Evolutionary conservation across 2,888 invertebrate genomes (phyloP).

Genomic region (Diarsia mendica): DNA sequence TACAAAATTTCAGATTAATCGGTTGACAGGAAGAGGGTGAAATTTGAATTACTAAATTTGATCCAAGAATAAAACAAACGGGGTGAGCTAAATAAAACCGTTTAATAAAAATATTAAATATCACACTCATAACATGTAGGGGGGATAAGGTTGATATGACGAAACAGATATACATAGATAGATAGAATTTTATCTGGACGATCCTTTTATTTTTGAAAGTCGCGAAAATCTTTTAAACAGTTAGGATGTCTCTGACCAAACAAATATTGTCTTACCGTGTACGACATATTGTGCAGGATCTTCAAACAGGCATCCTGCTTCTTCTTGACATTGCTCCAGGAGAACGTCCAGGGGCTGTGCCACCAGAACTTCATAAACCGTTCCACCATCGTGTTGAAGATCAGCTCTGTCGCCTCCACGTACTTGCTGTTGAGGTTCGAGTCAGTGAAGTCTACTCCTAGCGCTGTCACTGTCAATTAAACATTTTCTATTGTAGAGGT

Average conservation of each 20-base stretch:
- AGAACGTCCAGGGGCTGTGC: constrained; percentile 75
- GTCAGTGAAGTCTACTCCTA: constrained; percentile 81
- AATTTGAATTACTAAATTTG: too few species aligned
- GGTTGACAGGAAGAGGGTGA: too few species aligned
- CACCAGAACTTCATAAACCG: constrained; percentile 82
- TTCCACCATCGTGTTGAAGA: constrained; percentile 77
- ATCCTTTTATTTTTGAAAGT: neutral
- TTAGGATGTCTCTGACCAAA: neutral
- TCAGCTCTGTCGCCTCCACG: constrained; percentile 78
- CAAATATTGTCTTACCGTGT: constrained; percentile 70
- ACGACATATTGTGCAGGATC: constrained; percentile 80
- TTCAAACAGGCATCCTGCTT: constrained; percentile 78
- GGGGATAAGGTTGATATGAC: too few species aligned
- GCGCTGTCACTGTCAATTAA: constrained; percentile 77
- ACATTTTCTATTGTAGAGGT: neutral
- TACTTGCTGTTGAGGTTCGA: constrained; percentile 77
- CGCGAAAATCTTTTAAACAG: neutral
- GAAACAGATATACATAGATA: neutral
- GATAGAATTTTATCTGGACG: neutral
- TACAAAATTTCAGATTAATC: too few species aligned
- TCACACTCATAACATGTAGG: too few species aligned
- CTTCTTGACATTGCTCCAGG: constrained; percentile 75
- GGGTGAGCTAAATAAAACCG: too few species aligned
- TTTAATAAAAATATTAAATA: too few species aligned
- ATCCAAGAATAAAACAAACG: too few species aligned